A percentile compares a stretch with the other conserved stretches of the same genome.
Conservation (phyloP, 92 coral and sea anemone species). For the Ricordea florida region DNA sequence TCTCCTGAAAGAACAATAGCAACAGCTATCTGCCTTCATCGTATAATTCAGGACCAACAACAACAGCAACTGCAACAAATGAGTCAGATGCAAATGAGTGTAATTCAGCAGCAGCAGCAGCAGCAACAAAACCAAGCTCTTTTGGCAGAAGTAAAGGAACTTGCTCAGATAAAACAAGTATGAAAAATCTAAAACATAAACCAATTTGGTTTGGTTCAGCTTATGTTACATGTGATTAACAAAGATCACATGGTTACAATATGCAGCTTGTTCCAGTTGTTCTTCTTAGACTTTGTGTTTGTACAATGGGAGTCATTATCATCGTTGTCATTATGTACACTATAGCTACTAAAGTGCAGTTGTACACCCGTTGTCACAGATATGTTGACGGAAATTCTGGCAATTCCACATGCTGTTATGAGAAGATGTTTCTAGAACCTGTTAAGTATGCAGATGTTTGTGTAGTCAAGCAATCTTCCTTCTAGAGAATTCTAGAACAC, state of each 20-base stretch:
- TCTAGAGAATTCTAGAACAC: too few relatives aligned
- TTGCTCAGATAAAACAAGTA: not conserved
- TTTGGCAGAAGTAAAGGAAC: not conserved
- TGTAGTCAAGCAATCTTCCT: too few relatives aligned
- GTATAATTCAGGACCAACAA: not conserved
- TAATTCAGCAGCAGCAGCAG: not conserved
- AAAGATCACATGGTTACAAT: not conserved
- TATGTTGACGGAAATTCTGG: too few relatives aligned
- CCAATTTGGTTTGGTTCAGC: not conserved
- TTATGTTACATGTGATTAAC: not conserved
- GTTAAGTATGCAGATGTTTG: too few relatives aligned
- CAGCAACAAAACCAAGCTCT: not conserved
- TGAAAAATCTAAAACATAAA: not conserved
- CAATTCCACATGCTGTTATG: too few relatives aligned
- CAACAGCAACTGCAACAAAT: not conserved
- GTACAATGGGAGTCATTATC: not conserved
- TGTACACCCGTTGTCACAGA: too few relatives aligned
- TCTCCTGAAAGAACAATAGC: not conserved
- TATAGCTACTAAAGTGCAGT: too few relatives aligned
- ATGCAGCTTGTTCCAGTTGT: not conserved
- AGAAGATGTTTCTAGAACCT: too few relatives aligned
- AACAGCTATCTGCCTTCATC: not conserved
- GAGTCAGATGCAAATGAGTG: not conserved
- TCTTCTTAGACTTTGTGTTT: not conserved
- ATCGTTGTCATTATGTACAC: too few relatives aligned